phyloP scores from a whole-genome alignment of 2,888 invertebrate species.

The Aplocera efformata region DNA sequence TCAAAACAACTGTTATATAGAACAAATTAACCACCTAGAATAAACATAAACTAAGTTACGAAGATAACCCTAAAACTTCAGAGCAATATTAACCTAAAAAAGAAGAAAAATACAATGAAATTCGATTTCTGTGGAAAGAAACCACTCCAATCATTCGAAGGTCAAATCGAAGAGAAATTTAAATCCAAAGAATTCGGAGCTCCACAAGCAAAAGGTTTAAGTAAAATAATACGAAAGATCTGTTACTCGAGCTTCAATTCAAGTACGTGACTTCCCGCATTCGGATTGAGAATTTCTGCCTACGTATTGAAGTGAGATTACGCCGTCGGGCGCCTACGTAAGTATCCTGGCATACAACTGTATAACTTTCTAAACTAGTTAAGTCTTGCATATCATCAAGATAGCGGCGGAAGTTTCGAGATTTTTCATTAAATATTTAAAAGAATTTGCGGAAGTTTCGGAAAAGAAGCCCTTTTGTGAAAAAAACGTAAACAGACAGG shows the following conservation, averaged over 20 bases:
- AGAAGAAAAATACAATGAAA: too few species aligned
- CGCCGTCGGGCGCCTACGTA: conserved; percentile 8
- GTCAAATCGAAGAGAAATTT: background rate
- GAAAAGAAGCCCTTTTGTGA: too few species aligned
- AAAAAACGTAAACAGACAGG: too few species aligned
- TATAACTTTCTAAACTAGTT: conserved; percentile 39
- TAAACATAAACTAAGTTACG: too few species aligned
- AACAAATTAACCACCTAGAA: too few species aligned
- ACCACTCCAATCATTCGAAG: background rate
- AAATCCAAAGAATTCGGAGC: background rate
- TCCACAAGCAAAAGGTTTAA: background rate
- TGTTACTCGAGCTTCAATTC: background rate
- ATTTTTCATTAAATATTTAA: conserved; percentile 27
- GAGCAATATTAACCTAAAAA: too few species aligned
- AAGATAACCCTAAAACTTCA: too few species aligned
- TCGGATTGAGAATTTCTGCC: too few species aligned
- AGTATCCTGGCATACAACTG: conserved; percentile 26
- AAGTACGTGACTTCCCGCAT: too few species aligned
- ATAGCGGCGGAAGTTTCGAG: conserved; percentile 8
- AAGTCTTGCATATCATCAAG: conserved; percentile 24
- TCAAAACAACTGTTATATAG: too few species aligned
- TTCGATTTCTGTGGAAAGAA: too few species aligned
- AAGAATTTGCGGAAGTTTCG: background rate
- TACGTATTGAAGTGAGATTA: conserved; percentile 10
- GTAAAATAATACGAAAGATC: background rate